These are phyloP conservation scores for Pocota personata DNA, from an alignment of 2,888 invertebrate species.

Conservation along the genomic window DNA sequence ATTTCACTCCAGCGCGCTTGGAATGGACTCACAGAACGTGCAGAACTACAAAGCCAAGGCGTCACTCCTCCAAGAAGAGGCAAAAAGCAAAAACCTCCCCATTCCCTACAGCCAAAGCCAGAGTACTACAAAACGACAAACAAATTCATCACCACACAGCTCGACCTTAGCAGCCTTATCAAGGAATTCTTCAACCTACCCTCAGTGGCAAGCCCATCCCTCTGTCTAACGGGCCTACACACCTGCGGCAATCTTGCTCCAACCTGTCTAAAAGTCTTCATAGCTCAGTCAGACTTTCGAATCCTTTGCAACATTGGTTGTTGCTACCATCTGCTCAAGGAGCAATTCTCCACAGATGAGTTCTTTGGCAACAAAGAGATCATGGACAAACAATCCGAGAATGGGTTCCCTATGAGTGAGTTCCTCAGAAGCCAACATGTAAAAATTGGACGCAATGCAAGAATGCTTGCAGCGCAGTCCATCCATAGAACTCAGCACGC, in stretches of 20 bases:
- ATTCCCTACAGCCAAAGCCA: not conserved
- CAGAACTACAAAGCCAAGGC: conserved; percentile 82
- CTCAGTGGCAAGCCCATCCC: conserved; percentile 77
- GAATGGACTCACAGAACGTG: conserved; percentile 85
- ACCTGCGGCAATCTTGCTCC: conserved; percentile 94
- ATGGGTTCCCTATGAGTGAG: conserved; percentile 88
- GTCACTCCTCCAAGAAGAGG: conserved; percentile 78
- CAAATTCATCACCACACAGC: conserved; percentile 85
- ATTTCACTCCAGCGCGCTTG: conserved; percentile 84
- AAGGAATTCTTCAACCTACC: conserved; percentile 83
- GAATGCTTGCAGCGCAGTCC: conserved; percentile 94
- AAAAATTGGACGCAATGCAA: conserved; percentile 88
- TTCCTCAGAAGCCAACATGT: conserved; percentile 84
- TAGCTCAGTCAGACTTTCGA: conserved; percentile 83
- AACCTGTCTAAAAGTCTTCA: conserved; percentile 88
- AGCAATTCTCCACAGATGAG: conserved; percentile 82
- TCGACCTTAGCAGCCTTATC: conserved; percentile 84
- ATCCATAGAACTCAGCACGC: conserved; percentile 87
- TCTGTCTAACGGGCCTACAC: conserved; percentile 90
- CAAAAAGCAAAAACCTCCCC: conserved; percentile 74
- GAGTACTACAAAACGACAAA: conserved; percentile 86
- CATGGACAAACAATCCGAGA: conserved; percentile 76
- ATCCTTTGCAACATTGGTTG: conserved; percentile 93
- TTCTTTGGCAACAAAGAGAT: conserved; percentile 80
- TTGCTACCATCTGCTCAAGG: conserved; percentile 92